Percentiles rank a stretch among this genome's conserved stretches.
Conservation (phyloP, 2,888 invertebrate species). For the Carabus problematicus region DNA sequence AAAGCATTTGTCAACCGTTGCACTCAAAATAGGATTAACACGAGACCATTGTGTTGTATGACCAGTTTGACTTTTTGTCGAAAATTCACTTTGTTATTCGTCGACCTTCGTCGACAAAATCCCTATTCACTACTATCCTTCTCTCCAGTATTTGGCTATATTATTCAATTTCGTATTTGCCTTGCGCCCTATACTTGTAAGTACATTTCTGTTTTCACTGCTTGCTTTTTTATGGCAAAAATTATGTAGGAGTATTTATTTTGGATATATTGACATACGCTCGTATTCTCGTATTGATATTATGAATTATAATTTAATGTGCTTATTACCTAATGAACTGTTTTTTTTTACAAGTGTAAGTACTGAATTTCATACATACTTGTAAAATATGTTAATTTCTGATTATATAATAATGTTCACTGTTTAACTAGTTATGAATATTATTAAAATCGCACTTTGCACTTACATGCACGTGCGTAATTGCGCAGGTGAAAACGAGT, state of each 20-base stretch:
- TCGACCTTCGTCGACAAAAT: slow-evolving; percentile 16
- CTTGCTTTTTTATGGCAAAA: too few relatives aligned
- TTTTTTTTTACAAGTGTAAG: too few relatives aligned
- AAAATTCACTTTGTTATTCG: slow-evolving; percentile 22
- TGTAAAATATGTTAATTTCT: slow-evolving; percentile 30
- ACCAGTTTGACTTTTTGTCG: slow-evolving; percentile 27
- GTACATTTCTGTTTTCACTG: background rate
- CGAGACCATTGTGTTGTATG: background rate
- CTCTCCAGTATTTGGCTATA: slow-evolving; percentile 9
- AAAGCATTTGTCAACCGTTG: slow-evolving; percentile 21
- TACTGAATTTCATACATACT: too few relatives aligned
- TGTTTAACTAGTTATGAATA: slow-evolving; percentile 25
- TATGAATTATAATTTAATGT: too few relatives aligned
- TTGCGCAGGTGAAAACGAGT: slow-evolving; percentile 11
- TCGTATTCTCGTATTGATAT: too few relatives aligned
- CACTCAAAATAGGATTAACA: slow-evolving; percentile 34
- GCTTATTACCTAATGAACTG: too few relatives aligned
- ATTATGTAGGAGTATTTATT: too few relatives aligned
- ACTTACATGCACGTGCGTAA: slow-evolving; percentile 16
- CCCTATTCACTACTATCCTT: slow-evolving; percentile 18
- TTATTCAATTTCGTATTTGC: slow-evolving; percentile 12
- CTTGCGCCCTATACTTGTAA: background rate
- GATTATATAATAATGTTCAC: slow-evolving; percentile 28
- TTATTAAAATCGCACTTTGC: slow-evolving; percentile 22
- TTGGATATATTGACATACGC: too few relatives aligned